A percentile compares a stretch with the other conserved stretches of the same genome.
Evolutionary conservation across 2,797 vertebrate genomes (phyloP).

Genomic region (Ctenochaetus hawaiiensis): DNA sequence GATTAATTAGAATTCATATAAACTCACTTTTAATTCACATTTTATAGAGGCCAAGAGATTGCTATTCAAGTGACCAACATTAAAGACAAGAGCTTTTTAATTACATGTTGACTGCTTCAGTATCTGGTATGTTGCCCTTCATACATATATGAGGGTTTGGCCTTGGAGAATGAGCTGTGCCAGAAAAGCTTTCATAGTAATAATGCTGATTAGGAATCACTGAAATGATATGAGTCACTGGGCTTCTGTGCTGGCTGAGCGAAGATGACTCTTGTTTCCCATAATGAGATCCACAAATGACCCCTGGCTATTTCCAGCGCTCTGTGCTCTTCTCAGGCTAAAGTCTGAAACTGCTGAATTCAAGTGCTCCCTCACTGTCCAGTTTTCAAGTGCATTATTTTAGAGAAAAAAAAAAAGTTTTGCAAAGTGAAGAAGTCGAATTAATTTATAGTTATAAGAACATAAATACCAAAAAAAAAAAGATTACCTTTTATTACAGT

Average conservation of each 20-base stretch:
- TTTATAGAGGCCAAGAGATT: conserved; percentile 24
- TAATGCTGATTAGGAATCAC: conserved; percentile 62
- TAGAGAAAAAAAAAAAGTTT: neutral
- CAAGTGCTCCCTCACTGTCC: neutral
- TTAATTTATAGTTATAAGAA: neutral
- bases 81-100: conserved; percentile 46
- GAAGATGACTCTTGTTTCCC: conserved; percentile 46
- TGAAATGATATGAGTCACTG: conserved; percentile 48
- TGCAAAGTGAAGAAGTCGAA: neutral
- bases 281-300: conserved; percentile 58
- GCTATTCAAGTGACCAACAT: neutral
- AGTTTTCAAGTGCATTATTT: neutral
- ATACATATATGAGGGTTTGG: conserved; percentile 54
- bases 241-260: conserved; percentile 38
- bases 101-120: conserved; percentile 43
- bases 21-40: conserved; percentile 19
- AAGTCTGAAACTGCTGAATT: conserved; percentile 16
- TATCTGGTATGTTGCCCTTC: conserved; percentile 22
- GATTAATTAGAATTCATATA: conserved; percentile 33
- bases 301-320: conserved; percentile 51
- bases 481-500: no score
- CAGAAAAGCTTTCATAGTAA: conserved; percentile 77
- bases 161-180: conserved; percentile 57
- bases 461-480: no score
- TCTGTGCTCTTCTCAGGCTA: conserved; percentile 23